phyloP scores from a whole-genome alignment of 2,113 vertebrate genomes.

The Sminthopsis crassicaudata region DNA sequence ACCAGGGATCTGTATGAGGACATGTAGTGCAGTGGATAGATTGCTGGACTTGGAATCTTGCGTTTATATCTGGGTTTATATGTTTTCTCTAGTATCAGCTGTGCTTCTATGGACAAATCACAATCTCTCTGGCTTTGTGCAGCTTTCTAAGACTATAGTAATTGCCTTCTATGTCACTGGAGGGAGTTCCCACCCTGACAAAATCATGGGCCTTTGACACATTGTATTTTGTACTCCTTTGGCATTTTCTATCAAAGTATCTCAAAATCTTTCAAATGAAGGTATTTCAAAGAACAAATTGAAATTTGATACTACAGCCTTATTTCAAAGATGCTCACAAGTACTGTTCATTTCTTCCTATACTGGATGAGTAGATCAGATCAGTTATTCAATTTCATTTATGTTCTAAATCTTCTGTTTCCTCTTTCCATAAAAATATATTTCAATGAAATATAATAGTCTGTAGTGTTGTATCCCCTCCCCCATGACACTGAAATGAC shows the following conservation, averaged over 20 bases:
- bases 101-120: not conserved
- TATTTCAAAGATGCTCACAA: slow-evolving; percentile 43
- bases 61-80: not conserved
- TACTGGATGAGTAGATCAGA: not conserved
- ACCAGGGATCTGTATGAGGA: not conserved
- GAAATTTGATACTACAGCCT: slow-evolving; percentile 17
- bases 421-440: slow-evolving; percentile 5
- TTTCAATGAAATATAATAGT: slow-evolving; percentile 11
- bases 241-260: slow-evolving; percentile 64
- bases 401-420: slow-evolving; percentile 54
- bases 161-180: not conserved
- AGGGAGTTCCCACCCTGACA: not conserved
- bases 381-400: slow-evolving; percentile 16
- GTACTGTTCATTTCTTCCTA: slow-evolving; percentile 42
- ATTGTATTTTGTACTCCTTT: slow-evolving; percentile 41
- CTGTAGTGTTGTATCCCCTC: not conserved
- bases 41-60: not conserved
- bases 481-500: not conserved
- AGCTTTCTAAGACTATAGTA: not conserved
- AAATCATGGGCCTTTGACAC: not conserved
- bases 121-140: not conserved
- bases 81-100: not conserved
- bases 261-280: slow-evolving; percentile 64
- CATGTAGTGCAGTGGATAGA: not conserved
- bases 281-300: slow-evolving; percentile 68